phyloP scores from a whole-genome alignment of 2,797 vertebrate species.

The Esox masquinongy region DNA sequence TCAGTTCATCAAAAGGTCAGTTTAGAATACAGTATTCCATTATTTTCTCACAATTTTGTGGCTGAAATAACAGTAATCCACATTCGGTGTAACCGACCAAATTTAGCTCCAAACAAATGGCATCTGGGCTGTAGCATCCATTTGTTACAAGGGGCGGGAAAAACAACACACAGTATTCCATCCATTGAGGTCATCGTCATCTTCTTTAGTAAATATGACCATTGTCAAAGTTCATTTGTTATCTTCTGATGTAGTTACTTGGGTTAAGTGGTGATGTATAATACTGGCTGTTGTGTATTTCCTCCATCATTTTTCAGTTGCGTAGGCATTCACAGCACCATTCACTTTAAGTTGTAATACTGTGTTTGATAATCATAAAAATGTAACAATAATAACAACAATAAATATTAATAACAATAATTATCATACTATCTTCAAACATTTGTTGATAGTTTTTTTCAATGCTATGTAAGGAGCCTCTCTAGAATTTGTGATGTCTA shows the following conservation, averaged over 20 bases:
- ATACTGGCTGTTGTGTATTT: neutral
- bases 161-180: conserved; percentile 44
- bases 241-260: conserved; percentile 31
- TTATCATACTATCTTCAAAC: neutral
- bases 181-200: conserved; percentile 38
- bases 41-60: conserved; percentile 53
- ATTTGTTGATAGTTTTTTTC: conserved; percentile 17
- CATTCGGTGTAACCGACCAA: conserved; percentile 53
- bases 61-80: conserved; percentile 37
- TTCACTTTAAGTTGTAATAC: conserved; percentile 38
- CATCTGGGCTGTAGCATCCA: conserved; percentile 52
- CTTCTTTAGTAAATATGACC: conserved; percentile 22
- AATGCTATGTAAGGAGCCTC: conserved; percentile 53
- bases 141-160: conserved; percentile 32
- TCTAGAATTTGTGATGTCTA: conserved; percentile 23
- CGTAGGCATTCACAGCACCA: conserved; percentile 48
- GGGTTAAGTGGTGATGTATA: conserved; percentile 24
- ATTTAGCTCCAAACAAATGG: conserved; percentile 51
- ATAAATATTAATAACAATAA: conserved; percentile 29
- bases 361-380: conserved; percentile 29
- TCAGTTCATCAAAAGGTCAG: conserved; percentile 57
- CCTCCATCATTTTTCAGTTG: conserved; percentile 6
- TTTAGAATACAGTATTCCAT: conserved; percentile 24
- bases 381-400: conserved; percentile 44
- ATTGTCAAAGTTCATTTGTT: conserved; percentile 43